phyloP scores from a whole-genome alignment of 1,140 invertebrate species.

The Marisa cornuarietis region DNA sequence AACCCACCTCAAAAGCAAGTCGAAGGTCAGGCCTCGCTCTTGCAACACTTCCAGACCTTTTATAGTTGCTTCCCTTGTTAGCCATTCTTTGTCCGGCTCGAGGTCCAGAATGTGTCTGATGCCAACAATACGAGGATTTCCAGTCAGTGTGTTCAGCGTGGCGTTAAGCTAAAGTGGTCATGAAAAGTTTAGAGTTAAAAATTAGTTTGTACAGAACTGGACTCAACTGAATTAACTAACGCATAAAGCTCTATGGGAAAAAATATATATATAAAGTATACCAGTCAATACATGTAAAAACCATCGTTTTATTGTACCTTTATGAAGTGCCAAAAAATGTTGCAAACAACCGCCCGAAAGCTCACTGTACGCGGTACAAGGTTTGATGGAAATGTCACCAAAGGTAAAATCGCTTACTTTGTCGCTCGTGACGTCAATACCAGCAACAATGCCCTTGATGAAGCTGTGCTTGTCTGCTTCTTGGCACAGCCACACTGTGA shows the following conservation, averaged over 20 bases:
- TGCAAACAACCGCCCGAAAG: too few relatives aligned
- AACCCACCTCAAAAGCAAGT: constrained; percentile 35
- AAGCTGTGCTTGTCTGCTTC: constrained; percentile 35
- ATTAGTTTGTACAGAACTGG: too few relatives aligned
- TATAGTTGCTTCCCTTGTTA: constrained; percentile 30
- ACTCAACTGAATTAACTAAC: too few relatives aligned
- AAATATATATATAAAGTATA: too few relatives aligned
- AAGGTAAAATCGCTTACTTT: constrained; percentile 25
- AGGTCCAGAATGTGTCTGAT: constrained; percentile 38
- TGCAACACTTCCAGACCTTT: constrained; percentile 31
- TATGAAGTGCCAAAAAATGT: too few relatives aligned
- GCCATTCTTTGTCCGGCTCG: constrained; percentile 32
- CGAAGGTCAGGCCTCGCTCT: constrained; percentile 31
- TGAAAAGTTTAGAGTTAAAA: too few relatives aligned
- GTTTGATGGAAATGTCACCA: too few relatives aligned
- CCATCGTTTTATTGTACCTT: too few relatives aligned
- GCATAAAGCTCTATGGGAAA: too few relatives aligned
- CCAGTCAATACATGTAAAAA: too few relatives aligned
- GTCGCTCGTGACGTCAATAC: constrained; percentile 37
- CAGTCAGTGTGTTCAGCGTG: constrained; percentile 24
- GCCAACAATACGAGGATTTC: constrained; percentile 29
- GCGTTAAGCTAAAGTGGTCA: not conserved
- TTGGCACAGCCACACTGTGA: constrained; percentile 46
- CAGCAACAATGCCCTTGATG: constrained; percentile 47
- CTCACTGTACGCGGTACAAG: too few relatives aligned